Percentiles rank a stretch among this genome's conserved stretches.
phyloP scores from a whole-genome alignment of 2,113 vertebrate genomes.

The Podilymbus podiceps region DNA sequence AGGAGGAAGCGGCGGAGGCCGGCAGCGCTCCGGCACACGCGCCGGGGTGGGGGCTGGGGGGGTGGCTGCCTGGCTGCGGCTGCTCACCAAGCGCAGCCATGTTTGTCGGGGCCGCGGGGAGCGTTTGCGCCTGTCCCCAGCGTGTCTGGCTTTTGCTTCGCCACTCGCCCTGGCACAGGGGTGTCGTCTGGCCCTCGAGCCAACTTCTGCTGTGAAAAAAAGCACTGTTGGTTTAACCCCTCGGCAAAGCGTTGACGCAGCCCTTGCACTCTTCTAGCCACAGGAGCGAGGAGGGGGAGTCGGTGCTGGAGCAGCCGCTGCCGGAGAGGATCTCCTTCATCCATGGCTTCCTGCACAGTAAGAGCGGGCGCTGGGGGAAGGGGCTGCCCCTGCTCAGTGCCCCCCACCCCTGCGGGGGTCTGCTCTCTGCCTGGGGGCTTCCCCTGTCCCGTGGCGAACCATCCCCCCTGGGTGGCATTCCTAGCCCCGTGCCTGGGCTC shows the following conservation, averaged over 20 bases:
- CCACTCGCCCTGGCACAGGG: neutral
- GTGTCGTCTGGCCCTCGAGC: too few relatives aligned
- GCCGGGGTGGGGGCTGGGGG: too few relatives aligned
- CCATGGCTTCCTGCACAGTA: slow-evolving; percentile 82
- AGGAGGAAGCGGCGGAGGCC: neutral
- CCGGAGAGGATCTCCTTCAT: slow-evolving; percentile 76
- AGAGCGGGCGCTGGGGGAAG: slow-evolving; percentile 14
- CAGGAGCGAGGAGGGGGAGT: slow-evolving; percentile 62
- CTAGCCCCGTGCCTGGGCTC: neutral
- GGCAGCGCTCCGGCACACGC: neutral
- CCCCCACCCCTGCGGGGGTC: neutral
- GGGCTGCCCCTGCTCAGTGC: accelerated
- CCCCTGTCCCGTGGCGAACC: too few relatives aligned
- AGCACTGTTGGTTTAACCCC: accelerated
- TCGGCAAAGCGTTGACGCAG: neutral
- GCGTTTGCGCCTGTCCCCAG: neutral
- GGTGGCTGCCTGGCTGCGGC: neutral
- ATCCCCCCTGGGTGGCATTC: too few relatives aligned
- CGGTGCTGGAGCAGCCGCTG: slow-evolving; percentile 41
- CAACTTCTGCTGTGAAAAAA: too few relatives aligned
- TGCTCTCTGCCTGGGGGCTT: neutral
- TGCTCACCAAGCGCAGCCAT: neutral
- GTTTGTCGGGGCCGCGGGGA: neutral
- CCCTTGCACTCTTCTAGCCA: slow-evolving; percentile 68
- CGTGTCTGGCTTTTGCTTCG: accelerated